phyloP scores from a whole-genome alignment of 2,888 invertebrate genomes.

The Volucella zonaria region DNA sequence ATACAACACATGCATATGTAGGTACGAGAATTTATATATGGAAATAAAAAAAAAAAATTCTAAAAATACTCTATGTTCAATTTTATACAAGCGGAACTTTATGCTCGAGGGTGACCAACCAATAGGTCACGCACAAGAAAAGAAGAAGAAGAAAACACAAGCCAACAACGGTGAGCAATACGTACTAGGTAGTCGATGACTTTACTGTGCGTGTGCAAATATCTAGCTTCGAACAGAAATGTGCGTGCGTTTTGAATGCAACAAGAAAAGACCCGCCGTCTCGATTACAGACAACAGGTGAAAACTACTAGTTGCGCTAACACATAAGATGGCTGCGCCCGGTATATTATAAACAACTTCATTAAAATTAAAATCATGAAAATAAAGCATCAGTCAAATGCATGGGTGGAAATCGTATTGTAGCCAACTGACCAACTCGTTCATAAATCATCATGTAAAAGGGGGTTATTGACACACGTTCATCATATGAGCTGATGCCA shows the following conservation, averaged over 20 bases:
- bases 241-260: slow-evolving; percentile 17
- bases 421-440: slow-evolving; percentile 12
- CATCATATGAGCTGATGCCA: not conserved
- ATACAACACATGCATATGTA: too few relatives aligned
- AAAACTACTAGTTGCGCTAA: slow-evolving; percentile 24
- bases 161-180: not conserved
- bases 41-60: not conserved
- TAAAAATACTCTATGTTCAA: not conserved
- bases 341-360: not conserved
- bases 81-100: slow-evolving; percentile 6
- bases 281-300: slow-evolving; percentile 10
- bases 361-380: too few relatives aligned
- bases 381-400: not conserved
- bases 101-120: not conserved
- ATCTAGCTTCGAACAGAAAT: not conserved
- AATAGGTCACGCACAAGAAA: slow-evolving; percentile 8
- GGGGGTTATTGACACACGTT: slow-evolving; percentile 50
- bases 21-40: too few relatives aligned
- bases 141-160: not conserved
- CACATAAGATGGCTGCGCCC: not conserved
- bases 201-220: not conserved
- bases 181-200: slow-evolving; percentile 6
- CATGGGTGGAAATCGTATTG: slow-evolving; percentile 13
- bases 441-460: not conserved
- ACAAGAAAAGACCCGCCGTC: slow-evolving; percentile 5